These are phyloP conservation scores for Jordanella pulchra DNA, from an alignment of 2,797 vertebrate genomes.

Conservation along the genomic window DNA sequence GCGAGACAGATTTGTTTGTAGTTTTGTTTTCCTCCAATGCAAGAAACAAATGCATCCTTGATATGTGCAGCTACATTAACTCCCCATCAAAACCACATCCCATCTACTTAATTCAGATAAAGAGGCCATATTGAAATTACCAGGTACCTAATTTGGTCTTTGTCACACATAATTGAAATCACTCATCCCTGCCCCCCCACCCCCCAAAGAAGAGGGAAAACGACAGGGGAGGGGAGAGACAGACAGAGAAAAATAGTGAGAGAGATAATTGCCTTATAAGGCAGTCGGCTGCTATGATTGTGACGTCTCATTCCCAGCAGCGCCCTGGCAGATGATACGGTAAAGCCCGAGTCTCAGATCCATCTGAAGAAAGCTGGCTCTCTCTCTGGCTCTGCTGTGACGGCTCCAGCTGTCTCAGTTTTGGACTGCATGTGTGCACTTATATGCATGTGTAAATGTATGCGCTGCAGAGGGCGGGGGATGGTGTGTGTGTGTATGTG, in stretches of 20 bases:
- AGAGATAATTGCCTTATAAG: conserved; percentile 78
- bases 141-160: conserved; percentile 81
- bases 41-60: conserved; percentile 20
- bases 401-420: conserved; percentile 75
- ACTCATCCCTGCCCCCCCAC: conserved; percentile 66
- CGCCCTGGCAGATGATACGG: conserved; percentile 72
- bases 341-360: conserved; percentile 76
- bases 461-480: conserved; percentile 5
- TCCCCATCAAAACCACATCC: conserved; percentile 63
- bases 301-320: conserved; percentile 77
- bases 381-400: conserved; percentile 68
- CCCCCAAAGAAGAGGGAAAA: conserved; percentile 22
- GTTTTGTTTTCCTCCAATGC: not conserved
- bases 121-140: conserved; percentile 72
- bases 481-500: conserved; percentile 13
- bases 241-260: conserved; percentile 36
- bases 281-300: conserved; percentile 69
- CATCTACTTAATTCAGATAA: conserved; percentile 60
- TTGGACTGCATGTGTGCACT: conserved; percentile 28
- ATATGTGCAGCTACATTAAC: conserved; percentile 38
- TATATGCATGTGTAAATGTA: conserved; percentile 24
- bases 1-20: not conserved
- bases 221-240: conserved; percentile 13
- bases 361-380: conserved; percentile 75
- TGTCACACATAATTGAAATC: conserved; percentile 77